Evolutionary conservation across 2,797 vertebrate species (phyloP), one percentile per base, ranked within the genome.

Genomic region (Parambassis ranga): DNA sequence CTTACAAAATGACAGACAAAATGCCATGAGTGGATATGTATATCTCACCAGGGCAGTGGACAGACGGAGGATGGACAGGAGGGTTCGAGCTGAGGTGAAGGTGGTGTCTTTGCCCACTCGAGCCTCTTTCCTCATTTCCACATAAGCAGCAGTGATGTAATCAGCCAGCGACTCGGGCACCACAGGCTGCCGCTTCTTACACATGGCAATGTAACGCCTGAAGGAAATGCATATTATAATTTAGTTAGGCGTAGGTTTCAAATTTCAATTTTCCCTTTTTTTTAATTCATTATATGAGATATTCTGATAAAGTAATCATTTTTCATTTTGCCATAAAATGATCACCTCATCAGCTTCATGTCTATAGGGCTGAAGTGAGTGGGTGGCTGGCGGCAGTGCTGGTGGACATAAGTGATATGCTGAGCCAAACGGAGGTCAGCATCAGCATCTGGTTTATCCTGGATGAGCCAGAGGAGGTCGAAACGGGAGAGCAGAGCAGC

Each of bases 371-470:
- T 92, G 83, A 94, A 95, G 84, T 95, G 92, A 0, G 89, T 86
- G 2, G 95, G 96, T 0, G 96, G 96, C 82, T 98, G 96, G 16
- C 90, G 92, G 69, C 86, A 94, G 82, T 98, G 95, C 89, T 95
- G 95, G 83, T 98, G 96, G 32, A 98, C 95, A 0, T 96, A 97
- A 22, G 96, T 97, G 85, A 98, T 96, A 80, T 98, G 96, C 72
- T 96, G 96, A 7, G 96, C 96, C 23, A 98, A 85, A 10, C 95
- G 91, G 71, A 98, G 86, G 76, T 98, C 96, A 0, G 92, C 91
- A 2, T 97, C 95, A 0, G 94, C 76, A 22, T 97, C 93, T 0
- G 96, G 95, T 23, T 94, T 94, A 89, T 97, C 96, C 82, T 96
- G 96, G 55, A 98, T 96, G 53, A 98, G 91, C 96, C 96, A 98